A percentile compares a stretch with the other conserved stretches of the same genome.
These are phyloP conservation scores for Melanargia galathea DNA, from an alignment of 2,888 invertebrate genomes.

Conservation along the genomic window DNA sequence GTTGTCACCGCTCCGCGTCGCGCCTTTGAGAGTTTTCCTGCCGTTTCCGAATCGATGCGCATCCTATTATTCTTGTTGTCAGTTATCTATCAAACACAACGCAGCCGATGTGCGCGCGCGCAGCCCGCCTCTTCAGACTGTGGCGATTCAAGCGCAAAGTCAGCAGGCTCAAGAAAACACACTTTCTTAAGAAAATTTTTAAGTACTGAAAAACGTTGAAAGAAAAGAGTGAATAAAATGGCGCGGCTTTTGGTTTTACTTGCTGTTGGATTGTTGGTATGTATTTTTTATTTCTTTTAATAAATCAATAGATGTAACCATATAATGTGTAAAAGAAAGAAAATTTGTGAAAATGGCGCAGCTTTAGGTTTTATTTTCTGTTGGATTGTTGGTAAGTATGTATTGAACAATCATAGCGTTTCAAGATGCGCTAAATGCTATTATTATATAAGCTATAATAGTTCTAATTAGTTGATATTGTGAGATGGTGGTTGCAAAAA, in stretches of 20 bases:
- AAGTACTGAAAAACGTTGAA: constrained; percentile 40
- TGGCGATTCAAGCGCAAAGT: constrained; percentile 56
- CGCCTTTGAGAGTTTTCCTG: constrained; percentile 28
- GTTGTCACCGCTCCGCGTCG: constrained; percentile 13
- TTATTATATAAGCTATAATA: too few relatives aligned
- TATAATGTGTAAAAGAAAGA: too few relatives aligned
- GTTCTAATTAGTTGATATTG: too few relatives aligned
- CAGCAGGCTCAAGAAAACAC: constrained; percentile 42
- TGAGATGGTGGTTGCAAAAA: too few relatives aligned
- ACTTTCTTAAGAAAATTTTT: constrained; percentile 48
- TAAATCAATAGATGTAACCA: neutral
- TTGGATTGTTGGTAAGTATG: too few relatives aligned
- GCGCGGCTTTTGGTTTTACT: constrained; percentile 35
- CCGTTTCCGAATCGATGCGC: constrained; percentile 22
- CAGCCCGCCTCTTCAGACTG: constrained; percentile 54
- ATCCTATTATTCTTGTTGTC: constrained; percentile 8
- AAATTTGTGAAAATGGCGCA: too few relatives aligned
- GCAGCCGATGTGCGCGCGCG: constrained; percentile 65
- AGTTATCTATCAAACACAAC: constrained; percentile 30
- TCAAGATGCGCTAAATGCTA: too few relatives aligned
- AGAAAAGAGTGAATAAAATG: constrained; percentile 39
- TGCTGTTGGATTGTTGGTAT: constrained; percentile 44
- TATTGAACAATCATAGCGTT: too few relatives aligned
- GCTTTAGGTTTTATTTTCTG: too few relatives aligned
- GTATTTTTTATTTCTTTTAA: constrained; percentile 32